phyloP scores from a whole-genome alignment of 2,888 invertebrate species.

The Metellina segmentata region DNA sequence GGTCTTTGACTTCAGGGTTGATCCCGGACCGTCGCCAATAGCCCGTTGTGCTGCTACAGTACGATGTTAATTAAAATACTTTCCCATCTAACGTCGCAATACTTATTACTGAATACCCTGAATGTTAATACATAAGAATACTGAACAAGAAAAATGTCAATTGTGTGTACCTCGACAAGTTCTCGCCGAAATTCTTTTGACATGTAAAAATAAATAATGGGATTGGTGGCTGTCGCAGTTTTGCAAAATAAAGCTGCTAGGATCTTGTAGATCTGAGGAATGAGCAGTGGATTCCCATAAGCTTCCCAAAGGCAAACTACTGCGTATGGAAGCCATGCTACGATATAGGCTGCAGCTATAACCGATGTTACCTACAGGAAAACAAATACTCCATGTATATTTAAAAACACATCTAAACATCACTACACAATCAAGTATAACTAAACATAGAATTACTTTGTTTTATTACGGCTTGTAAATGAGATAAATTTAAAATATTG shows the following conservation, averaged over 20 bases:
- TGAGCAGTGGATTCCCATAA: slow-evolving; percentile 58
- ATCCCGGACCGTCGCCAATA: no score
- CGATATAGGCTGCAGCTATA: slow-evolving; percentile 74
- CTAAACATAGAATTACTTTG: not conserved
- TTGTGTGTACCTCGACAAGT: slow-evolving; percentile 27
- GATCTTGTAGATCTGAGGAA: slow-evolving; percentile 45
- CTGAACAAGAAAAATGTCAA: not conserved
- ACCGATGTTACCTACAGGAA: slow-evolving; percentile 66
- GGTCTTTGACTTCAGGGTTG: no score
- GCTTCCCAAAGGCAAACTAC: slow-evolving; percentile 76
- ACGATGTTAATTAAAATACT: no score
- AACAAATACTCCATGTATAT: not conserved
- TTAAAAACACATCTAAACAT: not conserved
- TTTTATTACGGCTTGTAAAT: not conserved
- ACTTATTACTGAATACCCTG: no score
- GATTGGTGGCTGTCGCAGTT: slow-evolving; percentile 77
- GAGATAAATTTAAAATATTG: not conserved
- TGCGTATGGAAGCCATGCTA: slow-evolving; percentile 78
- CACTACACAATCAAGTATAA: not conserved
- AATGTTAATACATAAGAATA: not conserved
- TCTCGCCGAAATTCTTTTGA: slow-evolving; percentile 55
- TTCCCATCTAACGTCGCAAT: no score
- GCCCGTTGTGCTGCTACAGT: no score
- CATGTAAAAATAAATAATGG: slow-evolving; percentile 78
- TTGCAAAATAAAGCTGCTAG: slow-evolving; percentile 77